These are phyloP conservation scores for Cantharis lateralis DNA, from an alignment of 2,888 invertebrate species.

Conservation along the genomic window DNA sequence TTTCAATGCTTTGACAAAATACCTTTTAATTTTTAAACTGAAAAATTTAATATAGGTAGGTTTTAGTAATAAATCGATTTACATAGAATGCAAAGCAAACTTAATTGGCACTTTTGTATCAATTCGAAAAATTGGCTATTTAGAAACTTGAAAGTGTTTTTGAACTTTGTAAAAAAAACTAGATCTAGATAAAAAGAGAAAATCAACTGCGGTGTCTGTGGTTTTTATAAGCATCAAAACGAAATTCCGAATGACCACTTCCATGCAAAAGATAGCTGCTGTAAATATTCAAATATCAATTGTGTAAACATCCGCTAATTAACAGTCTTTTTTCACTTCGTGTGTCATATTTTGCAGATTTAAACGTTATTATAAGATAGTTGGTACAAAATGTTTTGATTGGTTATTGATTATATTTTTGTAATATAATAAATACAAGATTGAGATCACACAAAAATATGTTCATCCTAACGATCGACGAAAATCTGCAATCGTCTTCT, in stretches of 20 bases:
- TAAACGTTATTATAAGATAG: background rate
- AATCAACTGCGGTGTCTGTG: background rate
- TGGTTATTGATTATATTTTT: no score
- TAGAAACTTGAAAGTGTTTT: background rate
- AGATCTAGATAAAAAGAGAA: background rate
- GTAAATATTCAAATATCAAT: background rate
- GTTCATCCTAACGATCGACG: no score
- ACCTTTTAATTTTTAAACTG: no score
- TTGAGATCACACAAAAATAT: no score
- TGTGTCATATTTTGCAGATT: background rate
- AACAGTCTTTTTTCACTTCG: background rate
- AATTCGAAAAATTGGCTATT: no score
- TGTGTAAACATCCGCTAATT: background rate
- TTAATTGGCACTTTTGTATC: no score
- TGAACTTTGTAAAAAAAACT: background rate
- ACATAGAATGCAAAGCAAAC: no score
- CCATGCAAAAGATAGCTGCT: background rate
- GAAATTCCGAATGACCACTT: background rate
- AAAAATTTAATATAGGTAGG: no score
- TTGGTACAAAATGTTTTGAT: background rate
- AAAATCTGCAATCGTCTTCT: no score
- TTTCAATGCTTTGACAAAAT: no score
- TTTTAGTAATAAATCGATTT: no score
- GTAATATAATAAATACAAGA: no score
- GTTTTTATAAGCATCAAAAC: background rate